These are phyloP conservation scores for Pteruthius melanotis DNA, from an alignment of 2,113 vertebrate genomes.

Conservation along the genomic window DNA sequence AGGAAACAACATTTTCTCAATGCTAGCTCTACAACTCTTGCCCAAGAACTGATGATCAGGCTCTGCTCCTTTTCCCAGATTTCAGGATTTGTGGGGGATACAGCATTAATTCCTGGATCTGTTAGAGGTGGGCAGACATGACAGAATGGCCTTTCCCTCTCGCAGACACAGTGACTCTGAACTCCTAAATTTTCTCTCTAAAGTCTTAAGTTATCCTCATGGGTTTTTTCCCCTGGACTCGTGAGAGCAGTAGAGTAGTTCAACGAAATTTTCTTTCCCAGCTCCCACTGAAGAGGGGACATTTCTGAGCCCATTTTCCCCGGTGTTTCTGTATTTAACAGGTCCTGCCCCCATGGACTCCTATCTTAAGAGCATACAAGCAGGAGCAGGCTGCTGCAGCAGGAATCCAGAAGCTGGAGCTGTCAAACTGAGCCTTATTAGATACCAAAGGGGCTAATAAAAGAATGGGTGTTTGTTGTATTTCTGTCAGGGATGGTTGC, in stretches of 20 bases:
- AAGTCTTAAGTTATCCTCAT: background rate
- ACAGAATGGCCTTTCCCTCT: background rate
- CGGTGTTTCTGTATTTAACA: background rate
- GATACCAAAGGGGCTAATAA: constrained; percentile 42
- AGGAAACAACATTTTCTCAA: background rate
- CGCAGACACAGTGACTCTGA: background rate
- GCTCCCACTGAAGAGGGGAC: background rate
- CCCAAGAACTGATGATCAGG: background rate
- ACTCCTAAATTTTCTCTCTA: background rate
- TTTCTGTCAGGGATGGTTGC: constrained; percentile 30
- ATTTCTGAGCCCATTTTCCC: background rate
- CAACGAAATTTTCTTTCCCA: background rate
- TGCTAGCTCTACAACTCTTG: background rate
- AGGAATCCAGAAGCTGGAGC: constrained; percentile 23
- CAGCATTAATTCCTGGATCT: background rate
- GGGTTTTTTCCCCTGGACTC: background rate
- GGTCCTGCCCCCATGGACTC: background rate
- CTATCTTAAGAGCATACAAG: constrained; percentile 11
- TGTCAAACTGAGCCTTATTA: background rate
- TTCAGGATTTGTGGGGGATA: background rate
- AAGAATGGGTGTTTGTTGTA: constrained; percentile 34
- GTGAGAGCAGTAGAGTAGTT: background rate
- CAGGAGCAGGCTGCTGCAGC: background rate
- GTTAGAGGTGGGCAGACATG: background rate
- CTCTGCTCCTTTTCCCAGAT: background rate